These are phyloP conservation scores for Platygyra sinensis DNA, from an alignment of 64 coral and sea anemone genomes.

Conservation along the genomic window DNA sequence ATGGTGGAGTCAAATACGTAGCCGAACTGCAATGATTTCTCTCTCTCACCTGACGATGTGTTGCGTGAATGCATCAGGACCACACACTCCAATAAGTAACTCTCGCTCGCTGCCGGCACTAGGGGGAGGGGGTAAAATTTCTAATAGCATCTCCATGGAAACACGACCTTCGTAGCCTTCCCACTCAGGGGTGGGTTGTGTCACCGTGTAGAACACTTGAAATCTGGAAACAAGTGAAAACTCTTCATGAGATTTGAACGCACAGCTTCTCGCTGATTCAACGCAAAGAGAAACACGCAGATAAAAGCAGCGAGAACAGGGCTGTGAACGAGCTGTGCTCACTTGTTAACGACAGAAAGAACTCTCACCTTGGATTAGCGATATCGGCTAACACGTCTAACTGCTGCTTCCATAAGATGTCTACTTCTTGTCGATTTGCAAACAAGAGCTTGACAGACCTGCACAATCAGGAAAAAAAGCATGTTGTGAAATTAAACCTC, in stretches of 20 bases:
- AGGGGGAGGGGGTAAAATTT: conserved; percentile 84
- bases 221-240: conserved; percentile 39
- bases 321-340: background rate
- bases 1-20: too few relatives aligned
- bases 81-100: conserved; percentile 77
- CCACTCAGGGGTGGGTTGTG: conserved; percentile 75
- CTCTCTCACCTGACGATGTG: conserved; percentile 69
- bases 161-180: conserved; percentile 82
- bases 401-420: conserved; percentile 85
- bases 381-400: conserved; percentile 72
- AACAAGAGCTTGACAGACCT: conserved; percentile 87
- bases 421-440: conserved; percentile 92
- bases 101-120: conserved; percentile 41
- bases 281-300: background rate
- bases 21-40: too few relatives aligned
- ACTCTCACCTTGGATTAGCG: conserved; percentile 53
- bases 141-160: conserved; percentile 78
- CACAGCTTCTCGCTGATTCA: too few relatives aligned
- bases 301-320: background rate
- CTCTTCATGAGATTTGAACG: background rate
- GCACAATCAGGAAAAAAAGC: background rate
- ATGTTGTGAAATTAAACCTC: too few relatives aligned
- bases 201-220: conserved; percentile 83
- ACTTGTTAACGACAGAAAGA: background rate
- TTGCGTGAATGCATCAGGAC: conserved; percentile 85